Conservation (phyloP, 2,888 invertebrate species). For the Patella ulyssiponensis region DNA sequence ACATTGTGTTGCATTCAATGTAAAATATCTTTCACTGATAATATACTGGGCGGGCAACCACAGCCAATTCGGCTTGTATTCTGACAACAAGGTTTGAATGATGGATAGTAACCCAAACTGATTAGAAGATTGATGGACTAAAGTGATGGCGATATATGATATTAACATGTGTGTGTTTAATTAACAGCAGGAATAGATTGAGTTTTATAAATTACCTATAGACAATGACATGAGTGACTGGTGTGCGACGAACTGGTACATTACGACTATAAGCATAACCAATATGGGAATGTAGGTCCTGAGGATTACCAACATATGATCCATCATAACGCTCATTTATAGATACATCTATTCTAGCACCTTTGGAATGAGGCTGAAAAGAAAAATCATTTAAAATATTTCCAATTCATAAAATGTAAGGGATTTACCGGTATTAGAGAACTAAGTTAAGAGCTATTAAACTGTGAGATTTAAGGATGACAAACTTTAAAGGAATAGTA, state of each 20-base stretch:
- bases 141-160: not conserved
- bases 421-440: too few relatives aligned
- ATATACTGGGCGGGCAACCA: too few relatives aligned
- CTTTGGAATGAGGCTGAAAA: constrained; percentile 69
- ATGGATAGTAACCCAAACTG: too few relatives aligned
- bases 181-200: not conserved
- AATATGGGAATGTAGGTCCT: constrained; percentile 69
- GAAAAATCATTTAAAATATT: not conserved
- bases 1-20: too few relatives aligned
- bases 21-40: too few relatives aligned
- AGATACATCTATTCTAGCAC: constrained; percentile 93
- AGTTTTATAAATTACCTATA: constrained; percentile 74
- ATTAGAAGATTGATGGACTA: too few relatives aligned
- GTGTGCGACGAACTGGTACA: constrained; percentile 82
- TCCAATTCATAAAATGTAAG: not conserved
- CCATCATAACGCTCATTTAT: constrained; percentile 96
- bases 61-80: too few relatives aligned
- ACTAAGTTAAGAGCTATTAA: too few relatives aligned
- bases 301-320: constrained; percentile 92
- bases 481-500: too few relatives aligned
- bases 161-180: not conserved
- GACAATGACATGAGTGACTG: constrained; percentile 84
- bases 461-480: too few relatives aligned
- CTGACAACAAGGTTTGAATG: too few relatives aligned
- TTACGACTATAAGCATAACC: constrained; percentile 80